Conservation (phyloP, 2,888 invertebrate species). For the Operophtera brumata region DNA sequence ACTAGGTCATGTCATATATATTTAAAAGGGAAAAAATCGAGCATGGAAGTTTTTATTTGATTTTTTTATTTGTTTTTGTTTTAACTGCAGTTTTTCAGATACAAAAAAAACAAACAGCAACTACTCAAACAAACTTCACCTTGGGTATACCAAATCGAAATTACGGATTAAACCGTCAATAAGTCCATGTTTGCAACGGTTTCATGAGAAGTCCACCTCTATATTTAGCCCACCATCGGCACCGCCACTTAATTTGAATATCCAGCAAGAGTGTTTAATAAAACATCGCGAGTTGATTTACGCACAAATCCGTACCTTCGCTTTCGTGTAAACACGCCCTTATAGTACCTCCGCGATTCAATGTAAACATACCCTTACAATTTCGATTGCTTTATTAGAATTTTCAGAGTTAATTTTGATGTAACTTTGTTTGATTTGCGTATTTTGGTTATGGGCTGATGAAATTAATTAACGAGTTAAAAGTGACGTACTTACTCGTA, state of each 20-base stretch:
- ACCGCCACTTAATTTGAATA: conserved; percentile 79
- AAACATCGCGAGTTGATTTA: conserved; percentile 78
- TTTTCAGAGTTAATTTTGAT: conserved; percentile 50
- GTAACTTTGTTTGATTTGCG: conserved; percentile 32
- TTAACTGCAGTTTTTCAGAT: too few relatives aligned
- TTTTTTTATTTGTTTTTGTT: too few relatives aligned
- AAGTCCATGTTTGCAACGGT: background rate
- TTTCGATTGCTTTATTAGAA: conserved; percentile 49
- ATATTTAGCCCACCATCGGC: conserved; percentile 44
- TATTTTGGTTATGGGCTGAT: conserved; percentile 26
- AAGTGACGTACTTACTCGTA: background rate
- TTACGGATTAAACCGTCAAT: too few relatives aligned
- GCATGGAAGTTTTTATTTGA: too few relatives aligned
- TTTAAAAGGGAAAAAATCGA: too few relatives aligned
- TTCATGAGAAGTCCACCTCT: conserved; percentile 43
- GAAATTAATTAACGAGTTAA: conserved; percentile 13
- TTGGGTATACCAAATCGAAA: too few relatives aligned
- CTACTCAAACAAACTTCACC: too few relatives aligned
- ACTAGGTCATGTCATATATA: too few relatives aligned
- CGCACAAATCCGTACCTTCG: conserved; percentile 76
- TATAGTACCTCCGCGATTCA: conserved; percentile 47
- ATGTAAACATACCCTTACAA: conserved; percentile 30
- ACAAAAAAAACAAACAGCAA: too few relatives aligned
- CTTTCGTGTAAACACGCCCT: conserved; percentile 72
- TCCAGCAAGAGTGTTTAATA: conserved; percentile 77